These are phyloP conservation scores for Melanophora roralis DNA, from an alignment of 2,888 invertebrate species.

Conservation along the genomic window DNA sequence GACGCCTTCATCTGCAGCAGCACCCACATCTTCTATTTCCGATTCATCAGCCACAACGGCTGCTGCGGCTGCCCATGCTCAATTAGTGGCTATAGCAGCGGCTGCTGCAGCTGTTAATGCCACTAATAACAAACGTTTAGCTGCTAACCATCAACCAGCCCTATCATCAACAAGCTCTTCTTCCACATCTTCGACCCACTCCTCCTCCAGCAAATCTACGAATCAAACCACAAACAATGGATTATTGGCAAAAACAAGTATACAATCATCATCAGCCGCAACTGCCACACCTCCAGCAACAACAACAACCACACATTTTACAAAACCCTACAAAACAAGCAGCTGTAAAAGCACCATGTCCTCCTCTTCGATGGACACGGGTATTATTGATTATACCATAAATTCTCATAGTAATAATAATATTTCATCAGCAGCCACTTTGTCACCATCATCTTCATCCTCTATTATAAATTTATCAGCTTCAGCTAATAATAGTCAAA, in stretches of 20 bases:
- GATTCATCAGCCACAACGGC: slow-evolving; percentile 17
- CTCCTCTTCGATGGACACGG: slow-evolving; percentile 59
- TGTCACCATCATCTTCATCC: slow-evolving; percentile 35
- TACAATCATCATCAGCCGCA: slow-evolving; percentile 44
- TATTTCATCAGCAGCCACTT: slow-evolving; percentile 27
- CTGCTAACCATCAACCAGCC: background rate
- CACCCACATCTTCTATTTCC: slow-evolving; percentile 13
- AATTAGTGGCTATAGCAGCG: too few species aligned
- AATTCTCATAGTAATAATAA: slow-evolving; percentile 54
- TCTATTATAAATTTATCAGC: slow-evolving; percentile 55
- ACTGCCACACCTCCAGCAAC: slow-evolving; percentile 13
- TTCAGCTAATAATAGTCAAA: slow-evolving; percentile 54
- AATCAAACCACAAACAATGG: slow-evolving; percentile 54
- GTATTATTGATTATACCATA: slow-evolving; percentile 70
- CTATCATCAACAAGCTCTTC: slow-evolving; percentile 34
- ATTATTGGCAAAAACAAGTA: slow-evolving; percentile 47
- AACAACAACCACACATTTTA: slow-evolving; percentile 63
- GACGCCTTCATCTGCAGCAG: background rate
- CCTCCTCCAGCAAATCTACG: slow-evolving; percentile 27
- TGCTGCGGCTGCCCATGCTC: too few species aligned
- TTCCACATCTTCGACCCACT: slow-evolving; percentile 18
- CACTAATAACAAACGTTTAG: slow-evolving; percentile 61
- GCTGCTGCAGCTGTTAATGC: slow-evolving; percentile 62
- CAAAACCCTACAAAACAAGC: slow-evolving; percentile 58
- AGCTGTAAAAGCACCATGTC: slow-evolving; percentile 47